phyloP scores from a whole-genome alignment of 2,113 vertebrate species.

The Tyrannus savana region DNA sequence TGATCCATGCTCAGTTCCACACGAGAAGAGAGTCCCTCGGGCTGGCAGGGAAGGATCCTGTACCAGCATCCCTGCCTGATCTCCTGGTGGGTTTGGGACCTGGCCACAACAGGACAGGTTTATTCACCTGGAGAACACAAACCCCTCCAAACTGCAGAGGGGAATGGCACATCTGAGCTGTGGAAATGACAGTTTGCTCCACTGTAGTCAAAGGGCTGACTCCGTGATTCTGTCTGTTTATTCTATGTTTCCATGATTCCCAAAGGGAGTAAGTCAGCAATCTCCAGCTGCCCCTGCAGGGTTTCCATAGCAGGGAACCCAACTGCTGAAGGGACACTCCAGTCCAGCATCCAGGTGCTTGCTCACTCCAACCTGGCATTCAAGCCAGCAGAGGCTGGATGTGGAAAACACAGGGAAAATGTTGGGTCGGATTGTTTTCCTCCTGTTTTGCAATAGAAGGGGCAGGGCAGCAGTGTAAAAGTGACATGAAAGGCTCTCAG shows the following conservation, averaged over 20 bases:
- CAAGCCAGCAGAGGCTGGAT: background rate
- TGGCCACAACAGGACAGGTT: background rate
- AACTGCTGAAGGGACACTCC: background rate
- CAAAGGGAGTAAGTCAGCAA: background rate
- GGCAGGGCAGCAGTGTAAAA: background rate
- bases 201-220: background rate
- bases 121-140: background rate
- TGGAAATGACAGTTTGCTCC: background rate
- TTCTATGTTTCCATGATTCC: background rate
- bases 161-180: background rate
- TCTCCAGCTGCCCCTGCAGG: background rate
- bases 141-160: background rate
- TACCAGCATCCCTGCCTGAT: background rate
- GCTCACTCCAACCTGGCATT: background rate
- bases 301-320: background rate
- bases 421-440: rapidly evolving
- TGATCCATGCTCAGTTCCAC: background rate
- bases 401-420: background rate
- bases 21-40: background rate
- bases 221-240: background rate
- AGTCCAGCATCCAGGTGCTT: background rate
- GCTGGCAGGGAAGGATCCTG: background rate
- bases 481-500: background rate
- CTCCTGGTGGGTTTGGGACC: background rate
- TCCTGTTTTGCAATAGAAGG: background rate